Evolutionary conservation across 2,113 vertebrate genomes (phyloP).

Genomic region (Fukomys damarensis): DNA sequence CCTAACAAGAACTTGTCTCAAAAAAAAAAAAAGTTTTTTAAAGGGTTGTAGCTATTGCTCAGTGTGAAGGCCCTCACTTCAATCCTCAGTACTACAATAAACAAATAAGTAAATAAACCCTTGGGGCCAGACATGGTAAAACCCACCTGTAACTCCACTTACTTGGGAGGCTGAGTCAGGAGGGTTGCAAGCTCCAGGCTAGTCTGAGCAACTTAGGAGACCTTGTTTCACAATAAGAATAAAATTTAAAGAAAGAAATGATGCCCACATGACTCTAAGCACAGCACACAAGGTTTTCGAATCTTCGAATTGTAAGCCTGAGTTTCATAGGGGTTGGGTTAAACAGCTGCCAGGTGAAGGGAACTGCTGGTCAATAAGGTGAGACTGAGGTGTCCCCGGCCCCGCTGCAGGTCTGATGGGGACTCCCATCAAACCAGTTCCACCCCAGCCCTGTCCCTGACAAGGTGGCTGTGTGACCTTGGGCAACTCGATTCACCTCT

Average conservation of each 20-base stretch:
- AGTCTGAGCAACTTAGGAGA: not conserved
- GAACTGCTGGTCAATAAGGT: not conserved
- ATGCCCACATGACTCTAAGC: not conserved
- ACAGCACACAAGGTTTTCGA: not conserved
- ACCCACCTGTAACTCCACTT: not conserved
- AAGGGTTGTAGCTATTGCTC: not conserved
- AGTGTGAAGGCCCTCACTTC: not conserved
- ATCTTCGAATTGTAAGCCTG: not conserved
- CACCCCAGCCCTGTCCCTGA: not conserved
- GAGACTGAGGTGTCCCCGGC: not conserved
- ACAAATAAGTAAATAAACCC: not conserved
- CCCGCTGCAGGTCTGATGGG: not conserved
- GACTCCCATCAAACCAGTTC: not conserved
- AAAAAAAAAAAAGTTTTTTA: not conserved
- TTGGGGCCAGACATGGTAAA: not conserved
- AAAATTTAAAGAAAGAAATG: not conserved
- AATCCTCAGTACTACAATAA: not conserved
- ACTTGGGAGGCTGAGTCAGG: not conserved
- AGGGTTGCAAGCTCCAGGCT: not conserved
- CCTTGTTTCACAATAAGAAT: not conserved
- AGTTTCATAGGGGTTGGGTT: not conserved
- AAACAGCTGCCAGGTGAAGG: not conserved
- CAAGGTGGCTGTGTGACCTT: conserved; percentile 11
- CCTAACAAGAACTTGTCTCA: not conserved
- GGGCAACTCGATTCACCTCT: not conserved